Conservation (phyloP, 2,797 vertebrate species). For the Chiroxiphia lanceolata region DNA sequence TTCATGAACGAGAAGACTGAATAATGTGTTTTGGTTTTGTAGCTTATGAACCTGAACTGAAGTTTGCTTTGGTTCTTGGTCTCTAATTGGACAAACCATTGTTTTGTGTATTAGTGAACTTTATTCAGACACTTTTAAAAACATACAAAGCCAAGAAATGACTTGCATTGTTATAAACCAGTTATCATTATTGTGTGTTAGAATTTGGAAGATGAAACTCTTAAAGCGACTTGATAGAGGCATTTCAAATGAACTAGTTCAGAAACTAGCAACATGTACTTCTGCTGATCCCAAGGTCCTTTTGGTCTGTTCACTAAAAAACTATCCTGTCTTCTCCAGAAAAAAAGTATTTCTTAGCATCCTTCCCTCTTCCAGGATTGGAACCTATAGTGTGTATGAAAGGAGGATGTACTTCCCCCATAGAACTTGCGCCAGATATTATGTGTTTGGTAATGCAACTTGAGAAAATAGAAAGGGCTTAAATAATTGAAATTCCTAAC, state of each 20-base stretch:
- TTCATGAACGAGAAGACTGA: background rate
- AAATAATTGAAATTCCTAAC: constrained; percentile 25
- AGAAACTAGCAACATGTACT: background rate
- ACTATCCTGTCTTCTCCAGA: background rate
- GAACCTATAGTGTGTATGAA: background rate
- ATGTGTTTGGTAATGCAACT: constrained; percentile 5
- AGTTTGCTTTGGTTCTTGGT: background rate
- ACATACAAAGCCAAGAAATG: background rate
- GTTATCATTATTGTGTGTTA: background rate
- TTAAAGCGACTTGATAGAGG: background rate
- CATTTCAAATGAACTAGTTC: background rate
- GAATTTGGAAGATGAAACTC: background rate
- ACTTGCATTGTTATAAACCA: background rate
- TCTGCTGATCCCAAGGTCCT: background rate
- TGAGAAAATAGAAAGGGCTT: constrained; percentile 4
- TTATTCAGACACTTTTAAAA: background rate
- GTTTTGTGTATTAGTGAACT: background rate
- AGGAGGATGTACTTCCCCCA: background rate
- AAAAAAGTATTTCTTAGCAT: background rate
- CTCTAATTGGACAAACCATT: background rate
- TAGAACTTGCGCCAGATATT: background rate
- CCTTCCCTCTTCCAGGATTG: background rate
- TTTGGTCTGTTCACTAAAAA: background rate
- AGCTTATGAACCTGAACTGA: background rate
- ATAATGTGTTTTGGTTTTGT: background rate